Evolutionary conservation across 1,140 invertebrate species (phyloP).

Genomic region (Trypoxylus dichotomus): DNA sequence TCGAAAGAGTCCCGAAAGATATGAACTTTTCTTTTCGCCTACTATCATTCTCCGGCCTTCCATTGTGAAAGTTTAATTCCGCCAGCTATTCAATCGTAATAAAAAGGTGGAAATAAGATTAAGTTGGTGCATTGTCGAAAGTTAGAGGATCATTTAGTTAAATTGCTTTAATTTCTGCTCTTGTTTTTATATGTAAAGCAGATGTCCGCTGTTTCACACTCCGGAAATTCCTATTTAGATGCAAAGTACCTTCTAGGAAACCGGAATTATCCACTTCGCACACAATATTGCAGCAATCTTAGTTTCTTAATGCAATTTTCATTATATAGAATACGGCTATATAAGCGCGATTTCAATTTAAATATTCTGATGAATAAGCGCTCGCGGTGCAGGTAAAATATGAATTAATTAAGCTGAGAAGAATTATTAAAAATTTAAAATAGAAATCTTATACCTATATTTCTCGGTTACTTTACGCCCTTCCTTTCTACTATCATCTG

Average conservation of each 20-base stretch:
- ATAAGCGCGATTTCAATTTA: neutral
- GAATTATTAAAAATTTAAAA: neutral
- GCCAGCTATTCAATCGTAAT: constrained; percentile 11
- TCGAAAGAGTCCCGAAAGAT: neutral
- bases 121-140: neutral
- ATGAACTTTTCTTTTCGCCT: neutral
- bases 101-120: constrained; percentile 22
- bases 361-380: neutral
- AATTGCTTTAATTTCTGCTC: constrained; percentile 25
- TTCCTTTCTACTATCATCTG: neutral
- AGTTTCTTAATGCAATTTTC: neutral
- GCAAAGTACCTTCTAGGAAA: constrained; percentile 3
- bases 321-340: neutral
- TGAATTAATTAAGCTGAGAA: neutral
- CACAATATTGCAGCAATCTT: neutral
- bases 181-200: constrained; percentile 29
- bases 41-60: neutral
- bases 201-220: constrained; percentile 16
- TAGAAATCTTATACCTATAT: neutral
- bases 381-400: neutral
- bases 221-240: constrained; percentile 26
- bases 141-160: neutral
- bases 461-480: neutral
- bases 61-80: neutral
- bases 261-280: constrained; percentile 13